phyloP scores from a whole-genome alignment of 2,797 vertebrate species.

The Phrynocephalus guinanensis region DNA sequence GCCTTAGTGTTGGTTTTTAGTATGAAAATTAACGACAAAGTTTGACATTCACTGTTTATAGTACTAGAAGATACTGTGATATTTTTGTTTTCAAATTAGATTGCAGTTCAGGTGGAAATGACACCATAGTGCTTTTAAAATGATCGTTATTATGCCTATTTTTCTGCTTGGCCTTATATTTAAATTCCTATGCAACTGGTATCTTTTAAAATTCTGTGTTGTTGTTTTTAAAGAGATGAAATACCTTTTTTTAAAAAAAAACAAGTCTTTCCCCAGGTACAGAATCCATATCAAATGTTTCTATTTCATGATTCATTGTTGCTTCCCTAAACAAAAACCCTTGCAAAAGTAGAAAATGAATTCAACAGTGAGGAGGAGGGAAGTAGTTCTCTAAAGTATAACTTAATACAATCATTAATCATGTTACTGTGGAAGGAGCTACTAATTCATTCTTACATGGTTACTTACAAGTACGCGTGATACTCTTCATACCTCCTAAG shows the following conservation, averaged over 20 bases:
- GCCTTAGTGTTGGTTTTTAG: constrained; percentile 75
- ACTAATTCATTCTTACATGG: constrained; percentile 62
- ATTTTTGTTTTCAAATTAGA: constrained; percentile 73
- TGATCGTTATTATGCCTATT: constrained; percentile 76
- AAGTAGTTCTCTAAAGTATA: constrained; percentile 64
- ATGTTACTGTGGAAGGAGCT: constrained; percentile 69
- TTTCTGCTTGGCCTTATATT: constrained; percentile 85
- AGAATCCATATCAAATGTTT: constrained; percentile 77
- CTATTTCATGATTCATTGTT: constrained; percentile 76
- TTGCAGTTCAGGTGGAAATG: constrained; percentile 76
- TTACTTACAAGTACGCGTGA: constrained; percentile 35
- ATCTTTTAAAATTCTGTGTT: constrained; percentile 76
- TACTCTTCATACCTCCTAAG: constrained; percentile 50
- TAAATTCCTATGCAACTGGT: constrained; percentile 85
- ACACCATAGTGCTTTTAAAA: constrained; percentile 81
- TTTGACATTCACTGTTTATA: constrained; percentile 79
- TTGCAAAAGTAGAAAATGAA: constrained; percentile 64
- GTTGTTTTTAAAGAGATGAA: constrained; percentile 52
- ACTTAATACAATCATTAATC: constrained; percentile 52
- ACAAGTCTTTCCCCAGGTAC: constrained; percentile 74
- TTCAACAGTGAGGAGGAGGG: constrained; percentile 65
- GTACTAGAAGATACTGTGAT: constrained; percentile 85
- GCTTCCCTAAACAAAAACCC: constrained; percentile 66
- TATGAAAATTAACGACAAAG: constrained; percentile 72
- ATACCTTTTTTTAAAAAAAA: constrained; percentile 65